phyloP scores from a whole-genome alignment of 2,113 vertebrate genomes.

The Sapayoa aenigma region DNA sequence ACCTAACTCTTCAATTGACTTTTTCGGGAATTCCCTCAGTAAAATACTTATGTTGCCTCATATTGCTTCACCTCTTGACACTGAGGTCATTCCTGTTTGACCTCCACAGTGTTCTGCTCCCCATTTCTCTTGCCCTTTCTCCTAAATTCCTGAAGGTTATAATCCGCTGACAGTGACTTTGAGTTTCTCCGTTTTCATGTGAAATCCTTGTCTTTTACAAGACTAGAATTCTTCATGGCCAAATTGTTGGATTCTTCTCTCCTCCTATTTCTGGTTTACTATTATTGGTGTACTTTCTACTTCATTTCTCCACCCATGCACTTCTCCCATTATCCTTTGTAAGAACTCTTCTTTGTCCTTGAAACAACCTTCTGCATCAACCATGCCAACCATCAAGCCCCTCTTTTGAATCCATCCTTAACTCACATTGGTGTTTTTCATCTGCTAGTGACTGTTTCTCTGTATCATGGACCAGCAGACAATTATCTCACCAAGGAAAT shows the following conservation, averaged over 20 bases:
- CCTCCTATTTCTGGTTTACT: not conserved
- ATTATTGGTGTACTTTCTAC: not conserved
- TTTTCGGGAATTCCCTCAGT: not conserved
- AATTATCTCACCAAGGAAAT: not conserved
- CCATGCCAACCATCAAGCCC: not conserved
- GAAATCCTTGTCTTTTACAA: not conserved
- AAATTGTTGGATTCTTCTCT: not conserved
- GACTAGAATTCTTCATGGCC: not conserved
- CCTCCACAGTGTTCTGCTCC: not conserved
- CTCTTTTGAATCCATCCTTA: not conserved
- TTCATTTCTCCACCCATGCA: not conserved
- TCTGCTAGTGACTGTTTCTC: not conserved
- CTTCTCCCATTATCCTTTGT: not conserved
- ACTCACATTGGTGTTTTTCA: not conserved
- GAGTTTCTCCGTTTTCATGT: not conserved
- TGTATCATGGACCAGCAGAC: not conserved
- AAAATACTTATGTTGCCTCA: not conserved
- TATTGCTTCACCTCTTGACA: not conserved
- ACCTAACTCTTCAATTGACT: not conserved
- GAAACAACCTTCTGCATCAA: not conserved
- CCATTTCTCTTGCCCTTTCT: not conserved
- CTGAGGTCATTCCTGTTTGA: not conserved
- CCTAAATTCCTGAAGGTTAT: not conserved
- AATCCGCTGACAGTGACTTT: not conserved
- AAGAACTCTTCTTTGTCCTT: not conserved